Percentiles rank a stretch among this genome's conserved stretches.
Evolutionary conservation across 1,140 invertebrate species (phyloP).

Genomic region (Hermetia illucens): DNA sequence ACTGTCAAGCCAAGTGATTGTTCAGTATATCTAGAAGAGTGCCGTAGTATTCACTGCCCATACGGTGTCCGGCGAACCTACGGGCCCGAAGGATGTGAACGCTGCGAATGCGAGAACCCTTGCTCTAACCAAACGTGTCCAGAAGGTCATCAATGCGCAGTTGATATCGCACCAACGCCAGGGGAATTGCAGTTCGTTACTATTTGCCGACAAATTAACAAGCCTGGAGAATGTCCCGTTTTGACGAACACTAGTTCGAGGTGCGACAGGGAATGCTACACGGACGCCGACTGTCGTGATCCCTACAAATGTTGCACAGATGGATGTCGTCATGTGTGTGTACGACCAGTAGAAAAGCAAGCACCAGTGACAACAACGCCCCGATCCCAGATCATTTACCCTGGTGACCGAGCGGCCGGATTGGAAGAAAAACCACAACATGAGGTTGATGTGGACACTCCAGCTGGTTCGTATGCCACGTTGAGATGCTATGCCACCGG

Average conservation of each 20-base stretch:
- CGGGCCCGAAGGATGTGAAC: constrained; percentile 46
- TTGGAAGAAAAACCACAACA: constrained; percentile 31
- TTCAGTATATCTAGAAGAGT: constrained; percentile 44
- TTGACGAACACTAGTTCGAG: constrained; percentile 28
- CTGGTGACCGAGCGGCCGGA: constrained; percentile 27
- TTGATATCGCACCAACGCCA: constrained; percentile 38
- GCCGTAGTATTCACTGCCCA: constrained; percentile 46
- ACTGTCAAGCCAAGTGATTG: neutral
- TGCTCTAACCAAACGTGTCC: constrained; percentile 49
- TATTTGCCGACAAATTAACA: constrained; percentile 54
- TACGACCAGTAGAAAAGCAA: constrained; percentile 35
- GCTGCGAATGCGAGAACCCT: constrained; percentile 65
- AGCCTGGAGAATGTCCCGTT: constrained; percentile 58
- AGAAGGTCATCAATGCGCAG: constrained; percentile 47
- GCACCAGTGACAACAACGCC: constrained; percentile 22
- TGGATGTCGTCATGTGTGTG: constrained; percentile 59
- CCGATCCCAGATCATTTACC: constrained; percentile 23
- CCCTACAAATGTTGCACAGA: constrained; percentile 68
- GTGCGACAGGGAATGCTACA: constrained; percentile 56
- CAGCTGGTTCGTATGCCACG: constrained; percentile 56
- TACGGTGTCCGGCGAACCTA: constrained; percentile 61
- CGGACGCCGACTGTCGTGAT: constrained; percentile 68
- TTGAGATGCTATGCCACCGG: constrained; percentile 60
- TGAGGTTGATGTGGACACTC: constrained; percentile 44
- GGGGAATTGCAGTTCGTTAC: constrained; percentile 30